Percentiles rank a stretch among this genome's conserved stretches.
phyloP scores from a whole-genome alignment of 2,888 invertebrate species.

The Rhagophthalmus giganteus region DNA sequence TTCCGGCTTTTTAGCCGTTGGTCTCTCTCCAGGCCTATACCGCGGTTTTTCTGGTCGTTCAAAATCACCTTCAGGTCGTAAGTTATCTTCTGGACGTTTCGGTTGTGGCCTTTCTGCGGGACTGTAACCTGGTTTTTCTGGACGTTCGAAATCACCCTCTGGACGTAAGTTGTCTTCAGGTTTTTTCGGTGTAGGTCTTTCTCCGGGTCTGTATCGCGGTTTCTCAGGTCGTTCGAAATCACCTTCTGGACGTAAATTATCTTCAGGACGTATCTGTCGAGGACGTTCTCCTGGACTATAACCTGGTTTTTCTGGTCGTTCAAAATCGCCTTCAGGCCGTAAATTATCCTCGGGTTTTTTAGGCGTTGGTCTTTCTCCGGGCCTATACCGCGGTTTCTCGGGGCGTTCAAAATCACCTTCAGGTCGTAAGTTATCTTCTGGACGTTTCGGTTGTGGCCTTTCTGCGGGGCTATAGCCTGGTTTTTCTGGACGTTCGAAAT shows the following conservation, averaged over 20 bases:
- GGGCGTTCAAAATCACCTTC: slow-evolving; percentile 54
- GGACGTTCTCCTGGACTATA: slow-evolving; percentile 59
- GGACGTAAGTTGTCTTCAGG: slow-evolving; percentile 61
- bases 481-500: slow-evolving; percentile 54
- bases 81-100: slow-evolving; percentile 57
- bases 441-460: slow-evolving; percentile 48
- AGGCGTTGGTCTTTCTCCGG: slow-evolving; percentile 46
- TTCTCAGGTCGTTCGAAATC: slow-evolving; percentile 50
- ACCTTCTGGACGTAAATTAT: slow-evolving; percentile 56
- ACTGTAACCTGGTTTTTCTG: slow-evolving; percentile 46
- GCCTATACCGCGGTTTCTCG: slow-evolving; percentile 48
- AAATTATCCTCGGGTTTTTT: slow-evolving; percentile 59
- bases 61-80: slow-evolving; percentile 62
- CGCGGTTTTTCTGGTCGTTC: slow-evolving; percentile 56
- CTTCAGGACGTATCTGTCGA: slow-evolving; percentile 55
- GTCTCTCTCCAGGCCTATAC: slow-evolving; percentile 58
- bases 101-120: slow-evolving; percentile 47
- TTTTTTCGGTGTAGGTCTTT: slow-evolving; percentile 54
- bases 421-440: slow-evolving; percentile 45
- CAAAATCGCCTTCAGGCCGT: slow-evolving; percentile 63
- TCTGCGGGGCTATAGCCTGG: slow-evolving; percentile 58
- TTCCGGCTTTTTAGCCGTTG: slow-evolving; percentile 54
- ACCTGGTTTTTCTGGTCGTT: slow-evolving; percentile 55
- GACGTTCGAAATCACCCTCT: slow-evolving; percentile 59
- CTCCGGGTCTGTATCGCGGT: slow-evolving; percentile 51